Base-by-base conservation (phyloP, 2,888 invertebrate genomes). In the Temnothorax ravouxi region DNA sequence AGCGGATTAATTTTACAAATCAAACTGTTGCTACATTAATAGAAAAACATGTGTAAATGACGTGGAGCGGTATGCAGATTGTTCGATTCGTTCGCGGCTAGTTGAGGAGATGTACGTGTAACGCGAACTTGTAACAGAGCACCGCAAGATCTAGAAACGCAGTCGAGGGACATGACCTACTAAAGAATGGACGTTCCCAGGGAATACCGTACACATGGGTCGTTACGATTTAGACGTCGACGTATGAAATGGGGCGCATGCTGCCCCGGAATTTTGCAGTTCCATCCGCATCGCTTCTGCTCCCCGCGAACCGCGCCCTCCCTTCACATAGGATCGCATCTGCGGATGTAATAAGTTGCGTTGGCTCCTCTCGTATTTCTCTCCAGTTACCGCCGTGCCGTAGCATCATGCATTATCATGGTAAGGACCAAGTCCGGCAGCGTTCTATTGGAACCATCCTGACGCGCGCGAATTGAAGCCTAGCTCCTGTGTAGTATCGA, bases 261-360 rank as follows among this genome's bases (percentile, higher is more conserved):
- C 34, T 69, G 56, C 34, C 15, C 69, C 69, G 59, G 79, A 77
- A 79, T 69, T 71, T 71, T 80, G 38, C 71, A 71, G 71, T 59
- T 71, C 21, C 47, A 59, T 59, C 59, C 59, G 47, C 79, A 80
- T 50, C 47, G 59, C 13, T 15, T 34, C 4, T 21, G 38, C 25
- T 11, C n/a, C 67, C 54, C 67, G 13, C 41, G 38, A 21, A 41
- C 38, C 5, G 9, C 5, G 9, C 15, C 15, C 41, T 13, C 25
- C 59, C 25, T 21, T 38, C 41, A 21, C 13, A 21, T 44, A 13
- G 44, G 21, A 71, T 79, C 47, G 44, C 59, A 71, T 79, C 47
- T 79, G 71, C 59, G 71, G 71, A 80, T 71, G 79, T 47, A 71
- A 71, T 80, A 80, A 80, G 71, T 80, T 71, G 79, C 47, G 59